Conservation (phyloP, 2,113 vertebrate species). For the Platysteira castanea region DNA sequence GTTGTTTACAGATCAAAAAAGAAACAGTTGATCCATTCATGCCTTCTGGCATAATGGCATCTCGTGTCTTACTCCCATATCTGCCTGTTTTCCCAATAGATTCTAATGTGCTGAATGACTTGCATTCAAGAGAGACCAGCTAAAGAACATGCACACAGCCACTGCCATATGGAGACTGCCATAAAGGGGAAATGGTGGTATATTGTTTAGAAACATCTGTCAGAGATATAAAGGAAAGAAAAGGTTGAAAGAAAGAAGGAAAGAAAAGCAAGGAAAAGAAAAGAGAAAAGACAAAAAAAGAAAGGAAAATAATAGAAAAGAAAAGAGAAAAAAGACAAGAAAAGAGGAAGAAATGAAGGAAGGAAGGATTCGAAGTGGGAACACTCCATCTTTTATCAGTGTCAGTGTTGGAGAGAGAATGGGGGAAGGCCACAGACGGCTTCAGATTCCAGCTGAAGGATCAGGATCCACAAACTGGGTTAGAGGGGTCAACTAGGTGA, state of each 20-base stretch:
- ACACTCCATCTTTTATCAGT: background rate
- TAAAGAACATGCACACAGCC: background rate
- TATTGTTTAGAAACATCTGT: background rate
- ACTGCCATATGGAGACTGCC: background rate
- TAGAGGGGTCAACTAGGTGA: background rate
- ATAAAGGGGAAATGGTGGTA: background rate
- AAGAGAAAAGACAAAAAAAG: no score
- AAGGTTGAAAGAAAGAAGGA: no score
- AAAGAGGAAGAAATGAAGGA: no score
- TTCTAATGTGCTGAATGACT: background rate
- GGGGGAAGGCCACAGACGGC: background rate
- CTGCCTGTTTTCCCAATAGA: background rate
- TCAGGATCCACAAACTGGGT: background rate
- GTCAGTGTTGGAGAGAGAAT: background rate
- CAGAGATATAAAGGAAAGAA: background rate
- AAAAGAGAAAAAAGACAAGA: no score
- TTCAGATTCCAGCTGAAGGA: background rate
- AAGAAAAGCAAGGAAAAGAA: no score
- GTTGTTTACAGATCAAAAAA: background rate
- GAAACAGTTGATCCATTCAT: conserved; percentile 1
- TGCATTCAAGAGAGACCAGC: background rate
- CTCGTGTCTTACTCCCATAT: background rate
- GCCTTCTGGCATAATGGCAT: background rate
- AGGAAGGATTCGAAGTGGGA: background rate
- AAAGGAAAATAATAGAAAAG: no score